phyloP scores from a whole-genome alignment of 2,888 invertebrate species.

The Eupithecia dodoneata region DNA sequence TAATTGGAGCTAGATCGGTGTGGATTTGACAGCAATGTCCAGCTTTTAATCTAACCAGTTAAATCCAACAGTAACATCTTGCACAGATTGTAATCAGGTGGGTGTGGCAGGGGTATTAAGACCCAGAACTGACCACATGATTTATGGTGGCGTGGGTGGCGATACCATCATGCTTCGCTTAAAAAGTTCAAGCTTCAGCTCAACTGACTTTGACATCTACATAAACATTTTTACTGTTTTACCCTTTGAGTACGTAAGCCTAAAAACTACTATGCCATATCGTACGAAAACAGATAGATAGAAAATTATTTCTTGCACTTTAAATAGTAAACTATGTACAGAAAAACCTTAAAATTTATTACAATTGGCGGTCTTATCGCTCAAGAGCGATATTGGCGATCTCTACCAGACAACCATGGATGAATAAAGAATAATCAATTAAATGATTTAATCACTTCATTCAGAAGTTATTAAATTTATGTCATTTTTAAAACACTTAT shows the following conservation, averaged over 20 bases:
- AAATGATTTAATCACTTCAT: too few relatives aligned
- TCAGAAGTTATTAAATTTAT: background rate
- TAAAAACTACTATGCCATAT: too few relatives aligned
- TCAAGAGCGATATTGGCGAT: too few relatives aligned
- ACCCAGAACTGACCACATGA: conserved; percentile 29
- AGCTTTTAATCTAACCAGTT: conserved; percentile 20
- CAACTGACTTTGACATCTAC: background rate
- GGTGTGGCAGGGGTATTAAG: conserved; percentile 23
- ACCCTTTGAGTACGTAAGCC: too few relatives aligned
- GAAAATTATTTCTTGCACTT: too few relatives aligned
- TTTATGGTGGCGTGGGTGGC: conserved; percentile 23
- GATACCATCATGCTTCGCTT: conserved; percentile 9
- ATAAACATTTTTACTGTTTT: background rate
- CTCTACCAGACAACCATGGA: too few relatives aligned
- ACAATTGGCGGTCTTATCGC: too few relatives aligned
- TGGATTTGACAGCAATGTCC: too few relatives aligned
- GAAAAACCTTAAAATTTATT: too few relatives aligned
- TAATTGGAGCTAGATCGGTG: too few relatives aligned
- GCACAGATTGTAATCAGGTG: conserved; percentile 29
- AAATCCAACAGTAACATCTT: background rate
- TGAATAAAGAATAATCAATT: background rate
- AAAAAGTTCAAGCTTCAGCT: conserved; percentile 11
- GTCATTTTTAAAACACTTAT: background rate
- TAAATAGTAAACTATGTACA: too few relatives aligned
- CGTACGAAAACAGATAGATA: background rate